A percentile compares a stretch with the other conserved stretches of the same genome.
Evolutionary conservation across 1,140 invertebrate genomes (phyloP).

Genomic region (Cotesia typhae): DNA sequence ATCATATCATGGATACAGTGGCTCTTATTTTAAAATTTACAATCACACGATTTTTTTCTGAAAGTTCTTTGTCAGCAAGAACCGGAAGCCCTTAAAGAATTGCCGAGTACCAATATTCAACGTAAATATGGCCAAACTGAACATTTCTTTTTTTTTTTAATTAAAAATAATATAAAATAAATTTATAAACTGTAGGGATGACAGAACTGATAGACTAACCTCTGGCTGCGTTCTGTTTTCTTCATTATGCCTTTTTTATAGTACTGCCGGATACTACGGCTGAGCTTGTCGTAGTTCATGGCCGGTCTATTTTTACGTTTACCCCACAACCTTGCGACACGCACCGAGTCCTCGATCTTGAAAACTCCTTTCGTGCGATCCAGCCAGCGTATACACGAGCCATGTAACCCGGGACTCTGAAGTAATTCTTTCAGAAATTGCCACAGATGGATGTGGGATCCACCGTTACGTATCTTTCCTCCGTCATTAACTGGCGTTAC

Average conservation of each 20-base stretch:
- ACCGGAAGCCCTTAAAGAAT: constrained; percentile 37
- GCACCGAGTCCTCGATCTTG: constrained; percentile 98
- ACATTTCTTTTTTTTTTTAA: constrained; percentile 17
- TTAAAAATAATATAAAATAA: background rate
- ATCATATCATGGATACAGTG: background rate
- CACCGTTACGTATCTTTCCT: constrained; percentile 67
- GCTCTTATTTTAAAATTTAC: background rate
- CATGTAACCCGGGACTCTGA: constrained; percentile 83
- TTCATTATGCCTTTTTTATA: constrained; percentile 99
- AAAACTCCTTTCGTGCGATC: constrained; percentile 94
- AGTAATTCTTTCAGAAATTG: constrained; percentile 98
- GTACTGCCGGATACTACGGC: constrained; percentile 97
- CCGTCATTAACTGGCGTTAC: constrained; percentile 40
- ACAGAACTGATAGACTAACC: constrained; percentile 99
- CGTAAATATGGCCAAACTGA: constrained; percentile 33
- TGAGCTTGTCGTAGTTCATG: constrained; percentile 99
- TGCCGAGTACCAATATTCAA: constrained; percentile 8
- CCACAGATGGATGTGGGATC: constrained; percentile 97
- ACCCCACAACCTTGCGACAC: constrained; percentile 96
- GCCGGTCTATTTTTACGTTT: constrained; percentile 96
- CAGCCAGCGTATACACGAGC: constrained; percentile 95
- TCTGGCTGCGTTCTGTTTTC: constrained; percentile 97
- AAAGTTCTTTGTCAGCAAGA: constrained; percentile 38
- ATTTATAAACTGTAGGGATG: constrained; percentile 88
- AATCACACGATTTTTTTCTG: constrained; percentile 21